A percentile compares a stretch with the other conserved stretches of the same genome.
Conservation (phyloP, 2,888 invertebrate genomes). For the Tipula unca region DNA sequence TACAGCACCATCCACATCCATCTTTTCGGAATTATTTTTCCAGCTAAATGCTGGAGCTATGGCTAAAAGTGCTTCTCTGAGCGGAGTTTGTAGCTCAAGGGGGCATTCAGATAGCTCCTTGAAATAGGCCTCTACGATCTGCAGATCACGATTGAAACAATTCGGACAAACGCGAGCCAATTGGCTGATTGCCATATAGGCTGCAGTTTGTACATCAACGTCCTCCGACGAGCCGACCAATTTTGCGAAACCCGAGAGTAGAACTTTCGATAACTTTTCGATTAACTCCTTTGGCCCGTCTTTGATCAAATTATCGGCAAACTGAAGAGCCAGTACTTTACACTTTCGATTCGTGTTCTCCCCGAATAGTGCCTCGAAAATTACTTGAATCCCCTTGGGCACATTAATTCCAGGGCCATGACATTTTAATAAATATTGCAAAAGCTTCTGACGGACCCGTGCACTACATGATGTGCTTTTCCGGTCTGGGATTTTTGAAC, state of each 20-base stretch:
- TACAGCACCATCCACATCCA: constrained; percentile 30
- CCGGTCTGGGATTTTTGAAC: constrained; percentile 53
- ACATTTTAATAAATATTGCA: constrained; percentile 71
- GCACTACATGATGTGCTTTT: constrained; percentile 72
- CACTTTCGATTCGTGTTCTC: constrained; percentile 73
- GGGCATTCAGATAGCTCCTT: constrained; percentile 36
- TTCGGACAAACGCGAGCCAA: constrained; percentile 47
- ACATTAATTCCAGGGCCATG: constrained; percentile 62
- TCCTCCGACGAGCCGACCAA: constrained; percentile 38
- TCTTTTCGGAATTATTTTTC: constrained; percentile 28
- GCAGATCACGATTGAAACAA: constrained; percentile 59
- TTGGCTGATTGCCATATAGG: constrained; percentile 40
- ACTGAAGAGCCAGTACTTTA: constrained; percentile 71
- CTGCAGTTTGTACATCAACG: constrained; percentile 44
- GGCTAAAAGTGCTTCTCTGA: constrained; percentile 58
- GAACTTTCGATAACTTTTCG: constrained; percentile 38
- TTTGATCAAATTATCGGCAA: constrained; percentile 69
- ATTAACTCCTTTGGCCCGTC: constrained; percentile 43
- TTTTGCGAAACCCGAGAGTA: constrained; percentile 38
- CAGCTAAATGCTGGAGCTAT: constrained; percentile 57
- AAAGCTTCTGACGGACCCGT: constrained; percentile 72
- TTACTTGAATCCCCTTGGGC: constrained; percentile 77
- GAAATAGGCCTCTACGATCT: constrained; percentile 38
- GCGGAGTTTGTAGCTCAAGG: constrained; percentile 51
- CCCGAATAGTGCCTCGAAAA: constrained; percentile 82